phyloP scores from a whole-genome alignment of 2,888 invertebrate species.

The Norana najaformis region DNA sequence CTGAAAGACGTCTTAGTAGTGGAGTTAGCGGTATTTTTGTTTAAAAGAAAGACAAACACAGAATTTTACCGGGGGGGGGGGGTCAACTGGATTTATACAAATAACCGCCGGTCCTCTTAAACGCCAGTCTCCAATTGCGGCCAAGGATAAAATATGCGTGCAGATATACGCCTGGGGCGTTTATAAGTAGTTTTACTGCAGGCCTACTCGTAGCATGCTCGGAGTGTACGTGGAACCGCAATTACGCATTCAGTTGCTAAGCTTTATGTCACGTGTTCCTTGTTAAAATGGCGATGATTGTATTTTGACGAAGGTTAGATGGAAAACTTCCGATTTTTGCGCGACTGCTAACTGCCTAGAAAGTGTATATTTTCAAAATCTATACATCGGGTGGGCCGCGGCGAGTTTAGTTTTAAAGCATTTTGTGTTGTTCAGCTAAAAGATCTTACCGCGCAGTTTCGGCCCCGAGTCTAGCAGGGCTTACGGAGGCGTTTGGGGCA shows the following conservation, averaged over 20 bases:
- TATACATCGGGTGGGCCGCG: not conserved
- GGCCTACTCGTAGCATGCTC: too few relatives aligned
- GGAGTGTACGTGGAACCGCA: not conserved
- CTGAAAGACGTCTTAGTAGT: too few relatives aligned
- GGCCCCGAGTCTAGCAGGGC: not conserved
- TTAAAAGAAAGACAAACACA: too few relatives aligned
- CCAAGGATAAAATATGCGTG: too few relatives aligned
- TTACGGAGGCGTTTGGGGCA: not conserved
- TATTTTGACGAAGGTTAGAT: slow-evolving; percentile 10
- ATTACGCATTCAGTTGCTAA: not conserved
- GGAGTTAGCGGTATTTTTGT: too few relatives aligned
- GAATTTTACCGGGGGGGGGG: too few relatives aligned
- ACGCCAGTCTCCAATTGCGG: too few relatives aligned
- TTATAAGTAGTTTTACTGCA: too few relatives aligned
- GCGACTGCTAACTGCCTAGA: not conserved
- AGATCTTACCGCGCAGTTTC: not conserved
- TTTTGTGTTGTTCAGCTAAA: not conserved
- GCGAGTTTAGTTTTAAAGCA: not conserved
- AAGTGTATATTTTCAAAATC: slow-evolving; percentile 13
- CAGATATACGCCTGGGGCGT: too few relatives aligned
- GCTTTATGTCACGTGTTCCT: not conserved
- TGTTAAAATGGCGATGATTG: not conserved
- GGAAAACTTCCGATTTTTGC: not conserved
- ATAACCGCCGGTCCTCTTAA: too few relatives aligned
- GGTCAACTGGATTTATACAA: too few relatives aligned